Conservation (phyloP, 2,888 invertebrate genomes). For the Bibio marci region DNA sequence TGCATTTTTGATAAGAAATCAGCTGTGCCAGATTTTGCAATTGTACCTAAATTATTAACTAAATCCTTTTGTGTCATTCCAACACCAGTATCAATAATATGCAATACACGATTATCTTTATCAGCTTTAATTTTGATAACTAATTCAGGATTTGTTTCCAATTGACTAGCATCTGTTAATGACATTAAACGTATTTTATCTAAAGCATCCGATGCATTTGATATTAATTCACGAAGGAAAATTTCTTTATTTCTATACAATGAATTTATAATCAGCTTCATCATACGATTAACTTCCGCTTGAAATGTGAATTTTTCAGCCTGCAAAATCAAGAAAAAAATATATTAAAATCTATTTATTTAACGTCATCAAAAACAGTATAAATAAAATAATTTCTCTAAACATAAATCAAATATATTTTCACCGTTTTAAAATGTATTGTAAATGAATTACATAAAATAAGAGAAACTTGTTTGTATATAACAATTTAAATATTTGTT, state of each 20-base stretch:
- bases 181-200: slow-evolving; percentile 94
- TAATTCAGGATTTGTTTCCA: slow-evolving; percentile 66
- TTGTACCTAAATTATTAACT: slow-evolving; percentile 91
- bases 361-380: no score
- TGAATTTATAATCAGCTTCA: slow-evolving; percentile 99
- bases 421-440: no score
- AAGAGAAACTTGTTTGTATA: no score
- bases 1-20: slow-evolving; percentile 89
- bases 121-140: slow-evolving; percentile 85
- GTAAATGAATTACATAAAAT: no score
- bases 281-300: slow-evolving; percentile 99
- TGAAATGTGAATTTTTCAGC: slow-evolving; percentile 84
- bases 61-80: slow-evolving; percentile 95
- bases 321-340: slow-evolving; percentile 12
- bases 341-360: no score
- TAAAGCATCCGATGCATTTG: slow-evolving; percentile 96
- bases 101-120: slow-evolving; percentile 76
- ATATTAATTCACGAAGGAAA: slow-evolving; percentile 93
- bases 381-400: no score
- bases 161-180: slow-evolving; percentile 65
- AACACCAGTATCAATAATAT: slow-evolving; percentile 91
- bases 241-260: slow-evolving; percentile 98
- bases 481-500: no score
- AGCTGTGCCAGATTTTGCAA: slow-evolving; percentile 94
- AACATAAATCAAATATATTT: no score